A percentile compares a stretch with the other conserved stretches of the same genome.
Conservation (phyloP, 2,797 vertebrate species). For the Characodon lateralis region DNA sequence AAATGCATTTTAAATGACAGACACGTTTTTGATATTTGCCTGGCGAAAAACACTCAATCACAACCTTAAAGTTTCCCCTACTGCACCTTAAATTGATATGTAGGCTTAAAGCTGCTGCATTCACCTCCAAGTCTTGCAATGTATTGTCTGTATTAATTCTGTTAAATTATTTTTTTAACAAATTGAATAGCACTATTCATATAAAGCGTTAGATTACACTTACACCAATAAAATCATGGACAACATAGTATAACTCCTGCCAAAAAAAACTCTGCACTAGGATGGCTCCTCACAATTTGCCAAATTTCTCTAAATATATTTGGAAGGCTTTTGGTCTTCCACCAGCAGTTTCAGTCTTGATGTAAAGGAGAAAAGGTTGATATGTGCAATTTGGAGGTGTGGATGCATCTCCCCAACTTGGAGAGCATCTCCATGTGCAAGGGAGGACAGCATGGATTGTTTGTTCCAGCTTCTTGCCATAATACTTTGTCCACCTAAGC, state of each 20-base stretch:
- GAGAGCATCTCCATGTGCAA: not conserved
- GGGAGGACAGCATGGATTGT: not conserved
- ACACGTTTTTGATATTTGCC: conserved; percentile 38
- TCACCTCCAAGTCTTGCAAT: conserved; percentile 19
- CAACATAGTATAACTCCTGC: not conserved
- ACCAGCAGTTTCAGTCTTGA: not conserved
- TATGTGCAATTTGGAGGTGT: not conserved
- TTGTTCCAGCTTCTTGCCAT: not conserved
- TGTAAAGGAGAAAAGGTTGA: not conserved
- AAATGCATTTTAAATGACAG: conserved; percentile 50
- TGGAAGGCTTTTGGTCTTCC: not conserved
- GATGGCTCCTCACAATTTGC: not conserved
- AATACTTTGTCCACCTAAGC: not conserved
- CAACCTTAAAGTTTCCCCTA: not conserved
- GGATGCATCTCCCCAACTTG: not conserved
- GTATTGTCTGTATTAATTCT: conserved; percentile 1
- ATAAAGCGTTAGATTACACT: conserved; percentile 5
- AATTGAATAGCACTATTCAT: conserved; percentile 4
- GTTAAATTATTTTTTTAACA: not conserved
- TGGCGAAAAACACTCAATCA: not conserved
- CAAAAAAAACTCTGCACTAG: not conserved
- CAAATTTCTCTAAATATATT: not conserved
- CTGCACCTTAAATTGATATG: too few species aligned
- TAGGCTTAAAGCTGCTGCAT: too few species aligned
- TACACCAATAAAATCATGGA: conserved; percentile 3